phyloP scores from a whole-genome alignment of 2,113 vertebrate species.

The Eolophus roseicapilla region DNA sequence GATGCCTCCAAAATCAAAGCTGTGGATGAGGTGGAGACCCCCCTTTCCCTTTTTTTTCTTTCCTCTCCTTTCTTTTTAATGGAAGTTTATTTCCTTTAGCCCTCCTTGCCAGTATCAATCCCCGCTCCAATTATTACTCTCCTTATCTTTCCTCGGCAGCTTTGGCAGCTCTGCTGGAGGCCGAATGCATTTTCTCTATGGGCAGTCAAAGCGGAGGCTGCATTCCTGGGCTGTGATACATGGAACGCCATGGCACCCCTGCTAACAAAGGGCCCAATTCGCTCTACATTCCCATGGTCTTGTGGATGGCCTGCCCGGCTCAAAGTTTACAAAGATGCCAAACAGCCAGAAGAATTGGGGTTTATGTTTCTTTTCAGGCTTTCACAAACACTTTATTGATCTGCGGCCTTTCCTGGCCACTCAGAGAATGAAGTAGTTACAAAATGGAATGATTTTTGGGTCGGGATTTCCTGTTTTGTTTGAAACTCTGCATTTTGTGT shows the following conservation, averaged over 20 bases:
- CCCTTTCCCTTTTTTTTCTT: not conserved
- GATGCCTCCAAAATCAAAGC: not conserved
- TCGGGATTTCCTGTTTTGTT: not conserved
- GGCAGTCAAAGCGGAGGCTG: conserved; percentile 52
- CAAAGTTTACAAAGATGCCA: conserved; percentile 77
- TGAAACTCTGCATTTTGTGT: not conserved
- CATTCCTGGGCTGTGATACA: conserved; percentile 72
- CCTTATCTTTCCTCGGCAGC: conserved; percentile 59
- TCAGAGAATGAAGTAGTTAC: conserved; percentile 63
- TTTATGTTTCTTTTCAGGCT: conserved; percentile 80
- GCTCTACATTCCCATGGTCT: conserved; percentile 77
- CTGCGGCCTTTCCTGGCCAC: conserved; percentile 67
- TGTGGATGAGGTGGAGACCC: not conserved
- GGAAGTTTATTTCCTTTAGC: not conserved
- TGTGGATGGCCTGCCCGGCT: conserved; percentile 70
- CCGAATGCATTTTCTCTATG: conserved; percentile 59
- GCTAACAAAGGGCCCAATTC: conserved; percentile 70
- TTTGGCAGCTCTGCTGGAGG: conserved; percentile 61
- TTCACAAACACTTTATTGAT: conserved; percentile 75
- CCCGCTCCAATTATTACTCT: conserved; percentile 42
- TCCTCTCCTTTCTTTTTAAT: not conserved
- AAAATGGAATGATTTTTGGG: conserved; percentile 36
- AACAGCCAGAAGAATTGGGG: conserved; percentile 77
- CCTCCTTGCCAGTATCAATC: conserved; percentile 7
- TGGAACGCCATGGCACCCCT: conserved; percentile 71